A percentile compares a stretch with the other conserved stretches of the same genome.
Evolutionary conservation across 2,888 invertebrate genomes (phyloP).

Genomic region (Meteorus colon): DNA sequence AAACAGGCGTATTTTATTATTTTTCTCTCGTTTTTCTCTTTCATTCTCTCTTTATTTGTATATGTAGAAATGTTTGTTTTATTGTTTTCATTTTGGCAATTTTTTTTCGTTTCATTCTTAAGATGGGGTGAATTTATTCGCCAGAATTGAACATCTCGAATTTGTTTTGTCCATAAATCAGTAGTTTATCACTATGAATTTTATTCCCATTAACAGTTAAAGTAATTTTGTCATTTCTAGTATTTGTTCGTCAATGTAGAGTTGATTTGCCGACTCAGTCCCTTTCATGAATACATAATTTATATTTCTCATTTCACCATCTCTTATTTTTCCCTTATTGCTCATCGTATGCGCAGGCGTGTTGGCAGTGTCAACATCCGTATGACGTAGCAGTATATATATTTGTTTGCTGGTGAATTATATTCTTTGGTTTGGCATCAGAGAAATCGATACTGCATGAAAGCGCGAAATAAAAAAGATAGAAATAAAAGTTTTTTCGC

Average conservation of each 20-base stretch:
- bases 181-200: too few relatives aligned
- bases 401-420: constrained; percentile 11
- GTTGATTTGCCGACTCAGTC: too few relatives aligned
- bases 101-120: too few relatives aligned
- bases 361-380: constrained; percentile 49
- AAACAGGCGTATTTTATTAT: constrained; percentile 18
- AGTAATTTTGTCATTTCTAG: too few relatives aligned
- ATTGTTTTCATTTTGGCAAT: neutral
- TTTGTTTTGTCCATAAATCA: too few relatives aligned
- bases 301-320: too few relatives aligned
- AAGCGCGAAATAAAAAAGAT: neutral
- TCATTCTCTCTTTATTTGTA: constrained; percentile 1
- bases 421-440: neutral
- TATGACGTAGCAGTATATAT: constrained; percentile 5
- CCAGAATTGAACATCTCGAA: too few relatives aligned
- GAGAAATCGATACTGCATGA: constrained; percentile 31
- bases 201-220: too few relatives aligned
- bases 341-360: constrained; percentile 43
- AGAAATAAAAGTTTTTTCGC: neutral
- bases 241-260: too few relatives aligned
- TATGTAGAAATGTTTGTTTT: constrained; percentile 26
- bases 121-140: too few relatives aligned
- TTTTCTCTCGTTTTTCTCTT: constrained; percentile 10
- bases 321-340: constrained; percentile 21
- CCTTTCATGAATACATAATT: constrained; percentile 23